Evolutionary conservation across 1,140 invertebrate genomes (phyloP).

Genomic region (Panagrolaimus sp.): DNA sequence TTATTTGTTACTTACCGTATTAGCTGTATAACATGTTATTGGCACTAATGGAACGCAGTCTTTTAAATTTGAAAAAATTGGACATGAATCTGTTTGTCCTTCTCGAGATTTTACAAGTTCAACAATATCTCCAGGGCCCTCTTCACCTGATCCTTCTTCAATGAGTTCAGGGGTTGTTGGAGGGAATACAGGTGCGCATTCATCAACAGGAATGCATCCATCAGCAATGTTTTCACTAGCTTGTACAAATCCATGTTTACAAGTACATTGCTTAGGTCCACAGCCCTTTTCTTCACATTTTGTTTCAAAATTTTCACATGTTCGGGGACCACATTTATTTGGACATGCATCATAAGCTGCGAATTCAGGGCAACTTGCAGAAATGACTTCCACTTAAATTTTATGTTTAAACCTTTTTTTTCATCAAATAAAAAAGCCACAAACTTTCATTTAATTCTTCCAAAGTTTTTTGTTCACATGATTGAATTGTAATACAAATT

Average conservation of each 20-base stretch:
- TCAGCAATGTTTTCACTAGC: neutral
- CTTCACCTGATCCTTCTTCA: neutral
- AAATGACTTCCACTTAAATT: neutral
- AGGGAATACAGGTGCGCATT: neutral
- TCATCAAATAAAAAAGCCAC: neutral
- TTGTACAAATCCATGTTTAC: conserved; percentile 2
- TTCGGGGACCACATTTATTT: neutral
- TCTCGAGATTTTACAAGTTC: neutral
- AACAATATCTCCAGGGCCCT: neutral
- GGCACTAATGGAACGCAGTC: conserved; percentile 1
- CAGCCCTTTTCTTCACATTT: neutral
- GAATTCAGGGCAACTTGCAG: neutral
- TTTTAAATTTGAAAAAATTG: neutral
- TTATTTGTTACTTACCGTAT: neutral
- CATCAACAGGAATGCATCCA: neutral
- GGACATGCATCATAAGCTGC: neutral
- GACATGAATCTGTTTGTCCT: conserved; percentile 4
- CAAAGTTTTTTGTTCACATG: neutral
- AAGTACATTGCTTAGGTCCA: neutral
- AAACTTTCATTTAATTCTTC: neutral
- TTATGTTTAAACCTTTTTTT: neutral
- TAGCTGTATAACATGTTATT: neutral
- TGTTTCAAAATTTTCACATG: neutral
- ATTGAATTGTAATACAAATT: neutral
- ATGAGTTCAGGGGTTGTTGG: neutral